Evolutionary conservation across 2,888 invertebrate genomes (phyloP).

Genomic region (Gymnocheta viridis): DNA sequence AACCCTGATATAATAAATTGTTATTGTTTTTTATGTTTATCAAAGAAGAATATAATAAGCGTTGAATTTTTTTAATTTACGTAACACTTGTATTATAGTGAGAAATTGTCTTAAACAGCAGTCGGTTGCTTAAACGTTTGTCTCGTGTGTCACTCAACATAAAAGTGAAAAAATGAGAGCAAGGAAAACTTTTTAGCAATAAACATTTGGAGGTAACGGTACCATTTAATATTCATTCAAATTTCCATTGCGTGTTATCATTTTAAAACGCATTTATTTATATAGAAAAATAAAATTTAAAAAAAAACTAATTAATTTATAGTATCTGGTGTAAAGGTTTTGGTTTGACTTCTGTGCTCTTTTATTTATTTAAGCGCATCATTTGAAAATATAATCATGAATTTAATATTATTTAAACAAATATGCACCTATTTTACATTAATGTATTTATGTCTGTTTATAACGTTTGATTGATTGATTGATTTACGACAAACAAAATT

Average conservation of each 20-base stretch:
- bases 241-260: background rate
- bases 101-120: too few species aligned
- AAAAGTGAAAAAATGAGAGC: background rate
- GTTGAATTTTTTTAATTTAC: too few species aligned
- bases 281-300: background rate
- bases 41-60: too few species aligned
- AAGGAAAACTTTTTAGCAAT: background rate
- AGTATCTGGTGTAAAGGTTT: constrained; percentile 45
- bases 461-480: constrained; percentile 38
- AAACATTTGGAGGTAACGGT: background rate
- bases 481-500: constrained; percentile 33
- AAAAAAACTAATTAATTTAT: background rate
- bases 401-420: constrained; percentile 49
- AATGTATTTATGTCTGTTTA: constrained; percentile 32
- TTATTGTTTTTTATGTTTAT: too few species aligned
- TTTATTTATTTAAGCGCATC: constrained; percentile 41
- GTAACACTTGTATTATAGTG: too few species aligned
- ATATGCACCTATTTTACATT: constrained; percentile 37
- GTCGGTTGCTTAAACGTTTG: too few species aligned
- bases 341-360: constrained; percentile 52
- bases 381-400: constrained; percentile 23
- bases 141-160: too few species aligned
- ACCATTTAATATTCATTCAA: background rate
- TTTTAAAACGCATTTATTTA: background rate
- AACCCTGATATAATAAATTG: too few species aligned